Evolutionary conservation across 1,140 invertebrate species (phyloP), one percentile per base, ranked within the genome.

Genomic region (Nasonia longicornis): DNA sequence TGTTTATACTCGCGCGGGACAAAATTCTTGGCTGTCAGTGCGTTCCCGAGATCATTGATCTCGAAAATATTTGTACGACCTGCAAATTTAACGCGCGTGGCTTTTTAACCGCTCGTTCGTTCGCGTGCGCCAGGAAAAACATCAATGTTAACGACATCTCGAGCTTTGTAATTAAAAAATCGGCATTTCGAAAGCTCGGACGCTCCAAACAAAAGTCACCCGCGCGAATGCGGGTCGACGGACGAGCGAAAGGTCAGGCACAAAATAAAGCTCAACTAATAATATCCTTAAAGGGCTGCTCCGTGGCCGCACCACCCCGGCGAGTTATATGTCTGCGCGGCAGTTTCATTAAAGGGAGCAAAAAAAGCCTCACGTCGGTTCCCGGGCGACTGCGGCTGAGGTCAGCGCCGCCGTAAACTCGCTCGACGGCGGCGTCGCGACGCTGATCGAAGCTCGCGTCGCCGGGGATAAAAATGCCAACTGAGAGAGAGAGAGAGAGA

Each of bases 401-500:
- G 77, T 78, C 77, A 71, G 67, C 42, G 77, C 70, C 77, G 48
- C n/a, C 48, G 77, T 11, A 52, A 52, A 52, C 48, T 52, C 48
- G 2, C 31, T 42, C 14, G n/a, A 76, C 69, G 75, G 38, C 38
- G 75, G 8, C 31, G 77, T 71, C 48, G 70, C 26, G 38, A 79
- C 45, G 52, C 26, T 79, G 72, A 80, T 84, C 71, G 66, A 79
- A 79, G 80, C 66, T 79, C 45, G 69, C 72, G 77, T 2, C 38
- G 58, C n/a, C 29, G 58, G 69, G 48, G 42, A 69, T 78, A 77
- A 52, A 81, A 73, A 66, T 64, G 70, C 35, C 80, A 76, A 12
- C 71, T 35, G 70, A 69, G 79, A 26, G 14, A 26, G 67, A 63
- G 31, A 77, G 31, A 52, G 77, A 42, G 79, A 26, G 26, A 26